phyloP scores from a whole-genome alignment of 1,140 invertebrate genomes.

The Sycophila sp. region DNA sequence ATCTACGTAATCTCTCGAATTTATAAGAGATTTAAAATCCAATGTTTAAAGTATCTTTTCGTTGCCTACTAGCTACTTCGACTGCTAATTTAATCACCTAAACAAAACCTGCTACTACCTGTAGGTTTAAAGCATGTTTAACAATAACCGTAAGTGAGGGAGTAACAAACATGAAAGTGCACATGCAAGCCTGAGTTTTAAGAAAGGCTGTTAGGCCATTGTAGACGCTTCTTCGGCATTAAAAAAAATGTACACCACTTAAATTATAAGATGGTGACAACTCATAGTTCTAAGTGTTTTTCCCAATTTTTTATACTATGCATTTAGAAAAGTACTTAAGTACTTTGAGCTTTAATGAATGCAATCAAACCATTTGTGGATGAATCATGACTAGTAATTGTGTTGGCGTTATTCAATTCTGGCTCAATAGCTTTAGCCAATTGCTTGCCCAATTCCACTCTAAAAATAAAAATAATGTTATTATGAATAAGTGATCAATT shows the following conservation, averaged over 20 bases:
- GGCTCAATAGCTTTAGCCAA: constrained; percentile 97
- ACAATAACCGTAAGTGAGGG: background rate
- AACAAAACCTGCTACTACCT: background rate
- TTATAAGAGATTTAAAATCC: constrained; percentile 11
- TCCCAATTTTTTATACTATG: background rate
- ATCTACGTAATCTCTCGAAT: background rate
- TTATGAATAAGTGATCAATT: constrained; percentile 35
- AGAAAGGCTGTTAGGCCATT: constrained; percentile 67
- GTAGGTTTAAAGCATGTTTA: constrained; percentile 6
- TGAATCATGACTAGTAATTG: constrained; percentile 75
- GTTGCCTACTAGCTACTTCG: background rate
- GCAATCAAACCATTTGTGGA: constrained; percentile 89
- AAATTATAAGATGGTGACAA: background rate
- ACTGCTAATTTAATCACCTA: background rate
- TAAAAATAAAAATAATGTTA: constrained; percentile 53
- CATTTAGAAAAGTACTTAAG: constrained; percentile 37
- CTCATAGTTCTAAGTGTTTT: constrained; percentile 9
- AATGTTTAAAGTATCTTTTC: background rate
- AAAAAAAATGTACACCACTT: background rate
- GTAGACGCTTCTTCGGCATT: background rate
- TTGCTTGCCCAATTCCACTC: constrained; percentile 98
- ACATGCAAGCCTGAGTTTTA: constrained; percentile 67
- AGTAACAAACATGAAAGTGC: background rate
- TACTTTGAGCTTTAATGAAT: constrained; percentile 74
- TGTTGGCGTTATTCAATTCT: constrained; percentile 79